Percentiles rank a stretch among this genome's conserved stretches.
phyloP scores from a whole-genome alignment of 2,113 vertebrate species.

The Myocastor coypus region DNA sequence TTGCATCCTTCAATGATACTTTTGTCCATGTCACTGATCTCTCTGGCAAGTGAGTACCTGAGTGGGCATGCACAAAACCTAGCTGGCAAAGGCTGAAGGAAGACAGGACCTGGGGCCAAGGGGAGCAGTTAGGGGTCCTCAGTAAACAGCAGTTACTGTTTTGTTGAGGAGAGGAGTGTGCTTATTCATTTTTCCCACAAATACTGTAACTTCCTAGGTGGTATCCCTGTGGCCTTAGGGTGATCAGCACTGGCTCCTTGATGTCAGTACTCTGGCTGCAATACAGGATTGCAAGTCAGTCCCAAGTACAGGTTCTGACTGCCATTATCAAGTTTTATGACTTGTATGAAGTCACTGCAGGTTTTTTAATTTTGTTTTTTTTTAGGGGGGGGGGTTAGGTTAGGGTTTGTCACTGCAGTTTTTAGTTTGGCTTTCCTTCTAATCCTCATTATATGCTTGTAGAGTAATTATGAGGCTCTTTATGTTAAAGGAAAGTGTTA shows the following conservation, averaged over 20 bases:
- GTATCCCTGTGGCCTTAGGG: background rate
- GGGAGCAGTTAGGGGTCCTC: background rate
- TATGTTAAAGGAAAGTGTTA: background rate
- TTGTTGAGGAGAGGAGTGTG: background rate
- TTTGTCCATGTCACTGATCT: slow-evolving; percentile 98
- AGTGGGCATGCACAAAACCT: background rate
- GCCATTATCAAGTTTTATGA: background rate
- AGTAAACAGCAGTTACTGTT: background rate
- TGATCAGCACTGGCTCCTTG: background rate
- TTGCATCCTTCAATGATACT: slow-evolving; percentile 99
- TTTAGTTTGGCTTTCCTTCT: background rate
- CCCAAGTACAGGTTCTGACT: background rate
- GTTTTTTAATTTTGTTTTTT: background rate
- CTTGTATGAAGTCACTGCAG: background rate
- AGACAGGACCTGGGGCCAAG: background rate
- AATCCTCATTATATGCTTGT: background rate
- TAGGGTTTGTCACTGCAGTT: background rate
- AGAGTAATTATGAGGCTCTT: background rate
- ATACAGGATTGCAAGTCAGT: background rate
- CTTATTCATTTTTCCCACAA: background rate
- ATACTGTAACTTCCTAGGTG: background rate
- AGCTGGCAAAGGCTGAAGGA: background rate
- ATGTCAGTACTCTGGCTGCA: background rate
- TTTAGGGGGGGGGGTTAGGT: no score
- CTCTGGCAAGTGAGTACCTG: slow-evolving; percentile 96